Evolutionary conservation across 2,888 invertebrate genomes (phyloP).

Genomic region (Lasioglossum pauxillum): DNA sequence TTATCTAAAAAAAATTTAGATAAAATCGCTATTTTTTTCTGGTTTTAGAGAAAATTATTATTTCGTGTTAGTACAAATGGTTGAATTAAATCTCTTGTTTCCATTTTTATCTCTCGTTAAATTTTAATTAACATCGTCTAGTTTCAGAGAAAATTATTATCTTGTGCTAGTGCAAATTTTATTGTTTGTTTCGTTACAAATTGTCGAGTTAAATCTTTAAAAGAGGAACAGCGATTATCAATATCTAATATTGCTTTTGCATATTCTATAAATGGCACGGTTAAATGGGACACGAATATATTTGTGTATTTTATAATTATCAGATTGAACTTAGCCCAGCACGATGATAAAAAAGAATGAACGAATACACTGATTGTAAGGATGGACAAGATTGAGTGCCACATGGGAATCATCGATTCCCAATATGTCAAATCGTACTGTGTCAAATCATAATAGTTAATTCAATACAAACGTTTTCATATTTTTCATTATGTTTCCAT

Average conservation of each 20-base stretch:
- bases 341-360: not conserved
- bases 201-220: too few species aligned
- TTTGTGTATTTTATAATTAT: not conserved
- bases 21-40: too few species aligned
- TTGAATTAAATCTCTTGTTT: too few species aligned
- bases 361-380: not conserved
- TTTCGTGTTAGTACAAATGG: too few species aligned
- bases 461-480: conserved; percentile 1
- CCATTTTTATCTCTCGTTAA: too few species aligned
- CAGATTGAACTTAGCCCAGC: not conserved
- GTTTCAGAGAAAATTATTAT: not conserved
- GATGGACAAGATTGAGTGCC: not conserved
- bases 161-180: not conserved
- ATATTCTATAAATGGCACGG: not conserved
- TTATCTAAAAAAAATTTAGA: too few species aligned
- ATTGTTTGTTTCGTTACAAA: not conserved
- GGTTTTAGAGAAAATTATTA: too few species aligned
- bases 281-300: not conserved
- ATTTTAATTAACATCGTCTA: too few species aligned
- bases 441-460: conserved; percentile 1
- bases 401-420: not conserved
- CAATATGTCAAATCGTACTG: not conserved
- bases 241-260: not conserved
- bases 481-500: conserved; percentile 6
- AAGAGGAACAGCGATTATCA: too few species aligned